Percentiles rank a stretch among this genome's conserved stretches.
Evolutionary conservation across 2,888 invertebrate species (phyloP).

Genomic region (Stenolophus ochropezus): DNA sequence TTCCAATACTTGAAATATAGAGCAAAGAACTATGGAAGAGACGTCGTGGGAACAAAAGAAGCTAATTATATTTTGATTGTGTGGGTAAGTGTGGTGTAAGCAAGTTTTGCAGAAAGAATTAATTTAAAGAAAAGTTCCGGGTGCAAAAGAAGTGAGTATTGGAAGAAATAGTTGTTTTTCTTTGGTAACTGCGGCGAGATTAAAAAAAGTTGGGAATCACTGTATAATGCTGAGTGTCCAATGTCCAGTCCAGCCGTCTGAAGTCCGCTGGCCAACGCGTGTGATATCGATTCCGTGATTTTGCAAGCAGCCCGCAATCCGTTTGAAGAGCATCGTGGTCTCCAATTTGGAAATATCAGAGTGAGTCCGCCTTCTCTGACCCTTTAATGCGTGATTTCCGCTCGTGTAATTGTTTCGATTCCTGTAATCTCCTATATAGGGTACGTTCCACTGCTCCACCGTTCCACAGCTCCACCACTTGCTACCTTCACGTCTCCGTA

Average conservation of each 20-base stretch:
- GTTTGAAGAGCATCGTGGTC: slow-evolving; percentile 38
- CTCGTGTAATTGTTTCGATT: slow-evolving; percentile 55
- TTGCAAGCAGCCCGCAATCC: slow-evolving; percentile 43
- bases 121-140: background rate
- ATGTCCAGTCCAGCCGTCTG: background rate
- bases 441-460: no score
- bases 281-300: slow-evolving; percentile 54
- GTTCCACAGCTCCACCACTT: no score
- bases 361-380: slow-evolving; percentile 51
- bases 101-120: background rate
- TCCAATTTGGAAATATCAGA: slow-evolving; percentile 59
- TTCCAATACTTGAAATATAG: background rate
- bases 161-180: background rate
- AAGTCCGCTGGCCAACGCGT: background rate
- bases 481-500: background rate
- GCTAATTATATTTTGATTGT: background rate
- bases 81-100: background rate
- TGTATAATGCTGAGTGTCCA: slow-evolving; percentile 22
- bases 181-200: background rate
- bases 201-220: background rate
- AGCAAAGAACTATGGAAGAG: background rate
- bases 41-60: background rate
- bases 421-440: slow-evolving; percentile 49
- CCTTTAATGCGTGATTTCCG: slow-evolving; percentile 58
- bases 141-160: background rate